phyloP scores from a whole-genome alignment of 2,113 vertebrate species.

The Zosterops japonicus region DNA sequence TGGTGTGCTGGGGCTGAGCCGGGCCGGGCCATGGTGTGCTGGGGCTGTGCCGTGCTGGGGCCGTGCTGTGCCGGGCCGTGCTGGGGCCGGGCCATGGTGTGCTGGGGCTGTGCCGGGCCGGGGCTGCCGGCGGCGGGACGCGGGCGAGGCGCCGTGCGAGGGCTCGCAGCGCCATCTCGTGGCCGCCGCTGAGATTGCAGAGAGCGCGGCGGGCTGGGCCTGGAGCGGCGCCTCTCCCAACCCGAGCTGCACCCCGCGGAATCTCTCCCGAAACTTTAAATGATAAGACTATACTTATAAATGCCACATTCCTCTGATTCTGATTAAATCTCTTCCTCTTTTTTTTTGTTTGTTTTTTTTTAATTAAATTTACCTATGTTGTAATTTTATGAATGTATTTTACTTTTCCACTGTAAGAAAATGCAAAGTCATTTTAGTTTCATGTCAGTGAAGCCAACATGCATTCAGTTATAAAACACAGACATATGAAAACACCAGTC shows the following conservation, averaged over 20 bases:
- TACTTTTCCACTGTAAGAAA: not conserved
- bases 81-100: no score
- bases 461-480: not conserved
- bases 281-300: rapidly evolving
- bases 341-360: not conserved
- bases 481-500: not conserved
- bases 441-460: not conserved
- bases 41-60: no score
- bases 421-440: not conserved
- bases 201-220: rapidly evolving
- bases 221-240: rapidly evolving
- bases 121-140: no score
- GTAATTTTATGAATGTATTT: not conserved
- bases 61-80: no score
- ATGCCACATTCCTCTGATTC: not conserved
- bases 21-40: no score
- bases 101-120: no score
- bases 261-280: not conserved
- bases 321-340: not conserved
- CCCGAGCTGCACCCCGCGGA: rapidly evolving
- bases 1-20: no score
- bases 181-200: not conserved
- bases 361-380: not conserved
- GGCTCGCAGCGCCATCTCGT: conserved; percentile 68
- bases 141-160: not conserved